Evolutionary conservation across 2,888 invertebrate genomes (phyloP).

Genomic region (Hypena proboscidalis): DNA sequence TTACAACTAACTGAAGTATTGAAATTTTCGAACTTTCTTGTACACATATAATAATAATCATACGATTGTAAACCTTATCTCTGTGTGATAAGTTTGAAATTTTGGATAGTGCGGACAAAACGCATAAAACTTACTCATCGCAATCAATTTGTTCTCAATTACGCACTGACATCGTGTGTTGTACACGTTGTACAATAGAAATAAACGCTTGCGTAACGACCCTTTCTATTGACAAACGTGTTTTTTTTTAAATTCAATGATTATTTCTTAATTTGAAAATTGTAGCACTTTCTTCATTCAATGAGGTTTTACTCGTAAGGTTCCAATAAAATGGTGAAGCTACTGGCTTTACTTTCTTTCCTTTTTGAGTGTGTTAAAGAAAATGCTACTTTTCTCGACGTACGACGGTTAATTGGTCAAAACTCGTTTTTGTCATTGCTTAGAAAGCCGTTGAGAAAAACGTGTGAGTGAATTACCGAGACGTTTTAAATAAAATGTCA

Average conservation of each 20-base stretch:
- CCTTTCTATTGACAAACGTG: slow-evolving; percentile 32
- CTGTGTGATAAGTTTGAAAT: background rate
- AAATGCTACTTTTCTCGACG: slow-evolving; percentile 27
- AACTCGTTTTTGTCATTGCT: slow-evolving; percentile 23
- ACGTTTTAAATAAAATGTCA: no score
- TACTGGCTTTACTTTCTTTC: slow-evolving; percentile 29
- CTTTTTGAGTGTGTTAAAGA: slow-evolving; percentile 32
- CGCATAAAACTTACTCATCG: slow-evolving; percentile 19
- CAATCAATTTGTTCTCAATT: slow-evolving; percentile 40
- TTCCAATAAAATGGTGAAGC: slow-evolving; percentile 17
- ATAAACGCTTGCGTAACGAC: slow-evolving; percentile 30
- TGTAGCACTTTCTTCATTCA: slow-evolving; percentile 14
- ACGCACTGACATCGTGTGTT: slow-evolving; percentile 27
- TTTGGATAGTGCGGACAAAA: background rate
- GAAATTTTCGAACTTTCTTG: slow-evolving; percentile 19
- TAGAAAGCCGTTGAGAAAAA: background rate
- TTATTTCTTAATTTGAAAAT: slow-evolving; percentile 16
- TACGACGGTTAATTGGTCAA: slow-evolving; percentile 23
- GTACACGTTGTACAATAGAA: slow-evolving; percentile 34
- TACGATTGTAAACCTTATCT: background rate
- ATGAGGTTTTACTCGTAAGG: slow-evolving; percentile 25
- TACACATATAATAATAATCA: background rate
- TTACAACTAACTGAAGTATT: slow-evolving; percentile 30
- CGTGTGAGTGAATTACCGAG: background rate
- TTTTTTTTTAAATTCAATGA: slow-evolving; percentile 13